These are phyloP conservation scores for Leptatherina wallacei DNA, from an alignment of 2,797 vertebrate genomes.

Conservation along the genomic window DNA sequence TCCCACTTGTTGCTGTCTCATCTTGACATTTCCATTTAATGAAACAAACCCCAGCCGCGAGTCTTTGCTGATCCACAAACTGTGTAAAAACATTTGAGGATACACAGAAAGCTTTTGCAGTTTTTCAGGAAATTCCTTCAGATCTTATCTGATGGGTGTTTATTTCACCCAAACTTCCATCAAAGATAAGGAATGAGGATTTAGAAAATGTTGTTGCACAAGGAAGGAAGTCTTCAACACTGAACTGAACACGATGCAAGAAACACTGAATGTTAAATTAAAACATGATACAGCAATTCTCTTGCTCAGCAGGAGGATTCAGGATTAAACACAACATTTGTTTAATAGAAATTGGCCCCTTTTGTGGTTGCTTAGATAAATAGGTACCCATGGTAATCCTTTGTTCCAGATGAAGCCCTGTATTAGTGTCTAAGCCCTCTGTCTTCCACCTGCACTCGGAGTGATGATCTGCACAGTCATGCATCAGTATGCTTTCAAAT, in stretches of 20 bases:
- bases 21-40: conserved; percentile 48
- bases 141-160: conserved; percentile 68
- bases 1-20: conserved; percentile 45
- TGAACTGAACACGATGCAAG: conserved; percentile 17
- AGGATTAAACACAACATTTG: conserved; percentile 53
- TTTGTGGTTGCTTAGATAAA: conserved; percentile 50
- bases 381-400: conserved; percentile 52
- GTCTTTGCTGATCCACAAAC: conserved; percentile 27
- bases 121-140: conserved; percentile 73
- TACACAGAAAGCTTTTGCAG: conserved; percentile 14
- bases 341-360: conserved; percentile 44
- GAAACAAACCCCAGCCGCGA: conserved; percentile 25
- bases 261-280: conserved; percentile 34
- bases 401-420: conserved; percentile 58
- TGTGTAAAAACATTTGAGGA: conserved; percentile 33
- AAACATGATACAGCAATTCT: conserved; percentile 33
- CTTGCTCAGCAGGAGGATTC: conserved; percentile 39
- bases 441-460: conserved; percentile 60
- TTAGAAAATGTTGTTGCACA: conserved; percentile 28
- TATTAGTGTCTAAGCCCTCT: conserved; percentile 60
- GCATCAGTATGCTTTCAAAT: conserved; percentile 11
- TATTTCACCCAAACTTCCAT: conserved; percentile 52
- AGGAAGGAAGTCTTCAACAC: conserved; percentile 17
- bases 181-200: conserved; percentile 50
- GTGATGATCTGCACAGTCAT: conserved; percentile 50